Evolutionary conservation across 2,888 invertebrate species (phyloP), one percentile per base, ranked within the genome.

Genomic region (Macrosoma leucophasiata): DNA sequence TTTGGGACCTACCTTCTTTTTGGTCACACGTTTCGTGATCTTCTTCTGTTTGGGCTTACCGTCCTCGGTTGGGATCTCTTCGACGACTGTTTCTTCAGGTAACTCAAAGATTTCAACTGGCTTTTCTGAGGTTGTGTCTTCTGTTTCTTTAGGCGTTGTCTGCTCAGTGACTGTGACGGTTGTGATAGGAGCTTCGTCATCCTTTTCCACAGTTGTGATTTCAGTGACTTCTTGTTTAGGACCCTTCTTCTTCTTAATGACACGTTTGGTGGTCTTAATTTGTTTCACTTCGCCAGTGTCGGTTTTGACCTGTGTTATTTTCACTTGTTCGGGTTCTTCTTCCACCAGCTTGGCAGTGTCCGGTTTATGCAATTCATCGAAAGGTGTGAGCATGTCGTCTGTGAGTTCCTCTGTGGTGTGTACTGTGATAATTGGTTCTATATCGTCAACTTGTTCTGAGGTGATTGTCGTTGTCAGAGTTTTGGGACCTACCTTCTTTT

Each of bases 291-390:
- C 66, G 2, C 67, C 70, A 39, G 59, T 52, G 36, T 63, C 49
- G 1, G 77, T 71, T 4, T 61, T 57, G 5, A 76, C 68, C 50
- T 78, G 72, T 13, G 24, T 27, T 12, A 75, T 46, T 15, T 68
- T 62, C 2, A 72, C 59, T 0, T 31, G 30, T 35, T 50, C 47
- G n/a, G 46, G 52, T 27, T 21, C 9, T 30, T 58, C 54, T 31
- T 50, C 44, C 2, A 55, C 17, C 0, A 72, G 58, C 33, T 60
- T 32, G 25, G 56, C 58, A 28, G 41, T 58, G 39, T 52, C 39
- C 4, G 32, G 36, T 35, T 17, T 52, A 33, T 46, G 52, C 56
- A 32, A 6, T 39, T 45, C 25, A 44, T 58, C 2, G 30, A 41
- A 31, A 27, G 40, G 45, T 39, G 40, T 1, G 7, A 21, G 50